Conservation (phyloP, 2,888 invertebrate species). For the Drosophila nr. medialis region DNA sequence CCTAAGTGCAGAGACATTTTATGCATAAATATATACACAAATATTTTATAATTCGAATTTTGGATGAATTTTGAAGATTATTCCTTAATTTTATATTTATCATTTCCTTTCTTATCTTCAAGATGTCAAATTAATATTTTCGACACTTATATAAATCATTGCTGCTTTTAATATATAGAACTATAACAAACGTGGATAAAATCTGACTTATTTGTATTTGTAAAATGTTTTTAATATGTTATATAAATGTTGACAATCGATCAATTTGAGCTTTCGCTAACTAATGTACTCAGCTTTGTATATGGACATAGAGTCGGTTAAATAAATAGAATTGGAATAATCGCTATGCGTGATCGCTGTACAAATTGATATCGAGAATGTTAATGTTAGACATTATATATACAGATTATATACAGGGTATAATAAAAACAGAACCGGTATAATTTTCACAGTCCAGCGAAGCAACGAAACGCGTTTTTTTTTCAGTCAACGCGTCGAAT, state of each 20-base stretch:
- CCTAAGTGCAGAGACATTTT: not conserved
- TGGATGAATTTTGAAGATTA: not conserved
- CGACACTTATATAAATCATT: not conserved
- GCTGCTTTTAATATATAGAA: not conserved
- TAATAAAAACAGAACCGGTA: conserved; percentile 10
- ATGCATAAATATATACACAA: too few species aligned
- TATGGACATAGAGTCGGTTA: not conserved
- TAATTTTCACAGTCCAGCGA: conserved; percentile 10
- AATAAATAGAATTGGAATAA: not conserved
- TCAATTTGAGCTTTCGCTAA: not conserved
- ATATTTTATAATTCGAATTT: too few species aligned
- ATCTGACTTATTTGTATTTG: not conserved
- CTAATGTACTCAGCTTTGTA: not conserved
- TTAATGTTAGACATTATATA: conserved; percentile 1
- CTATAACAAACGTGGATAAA: accelerated
- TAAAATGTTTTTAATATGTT: not conserved
- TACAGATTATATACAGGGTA: conserved; percentile 11
- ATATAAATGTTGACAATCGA: not conserved
- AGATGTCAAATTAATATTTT: not conserved
- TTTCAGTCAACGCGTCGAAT: conserved; percentile 39
- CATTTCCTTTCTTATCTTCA: not conserved
- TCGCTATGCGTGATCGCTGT: not conserved
- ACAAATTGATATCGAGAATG: not conserved
- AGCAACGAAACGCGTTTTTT: conserved; percentile 34
- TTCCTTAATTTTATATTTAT: not conserved